Evolutionary conservation across 2,113 vertebrate genomes (phyloP), one percentile per base, ranked within the genome.

Genomic region (Trichechus manatus): DNA sequence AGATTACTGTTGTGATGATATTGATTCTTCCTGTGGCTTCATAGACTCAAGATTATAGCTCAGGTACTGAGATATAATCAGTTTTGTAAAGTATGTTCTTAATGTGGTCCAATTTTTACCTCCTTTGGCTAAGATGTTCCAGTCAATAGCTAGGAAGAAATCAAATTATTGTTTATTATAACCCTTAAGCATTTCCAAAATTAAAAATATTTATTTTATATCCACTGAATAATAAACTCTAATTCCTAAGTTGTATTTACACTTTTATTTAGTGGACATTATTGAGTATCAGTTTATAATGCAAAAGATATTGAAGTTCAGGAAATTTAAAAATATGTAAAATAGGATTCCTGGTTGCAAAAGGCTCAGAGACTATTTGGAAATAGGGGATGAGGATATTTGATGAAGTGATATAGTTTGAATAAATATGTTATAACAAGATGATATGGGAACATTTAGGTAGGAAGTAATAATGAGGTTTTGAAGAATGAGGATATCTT

Each of bases 11-110:
- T 75, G 80, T 94, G 95, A 97, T 89, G 75, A 72, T 96, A 98
- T 94, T 81, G 96, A 98, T 98, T 96, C 82, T 97, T 96, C 59
- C 74, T 77, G 82, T 94, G 78, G 63, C 70, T 97, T 53, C 84
- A 83, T 77, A 91, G 78, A 39, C n/a, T 81, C 77, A 91, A 85
- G 66, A 89, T 94, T 93, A 92, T 90, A 85, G 90, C 39, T 93
- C 81, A 92, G 61, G 27, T 82, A 85, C 6, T 19, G 77, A 94
- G 44, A 92, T 36, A 68, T 53, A 89, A 97, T 79, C 94, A 85
- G 88, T 87, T 96, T 95, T 74, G 64, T 82, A 64, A 93, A 96
- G 87, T 64, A 44, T 78, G 27, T 29, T 96, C 39, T 95, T 92
- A 95, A 90, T 93, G 44, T 42, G 36, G 17, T 68, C 14, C 36